phyloP scores from a whole-genome alignment of 2,797 vertebrate genomes.

The Pantherophis alleghaniensis region DNA sequence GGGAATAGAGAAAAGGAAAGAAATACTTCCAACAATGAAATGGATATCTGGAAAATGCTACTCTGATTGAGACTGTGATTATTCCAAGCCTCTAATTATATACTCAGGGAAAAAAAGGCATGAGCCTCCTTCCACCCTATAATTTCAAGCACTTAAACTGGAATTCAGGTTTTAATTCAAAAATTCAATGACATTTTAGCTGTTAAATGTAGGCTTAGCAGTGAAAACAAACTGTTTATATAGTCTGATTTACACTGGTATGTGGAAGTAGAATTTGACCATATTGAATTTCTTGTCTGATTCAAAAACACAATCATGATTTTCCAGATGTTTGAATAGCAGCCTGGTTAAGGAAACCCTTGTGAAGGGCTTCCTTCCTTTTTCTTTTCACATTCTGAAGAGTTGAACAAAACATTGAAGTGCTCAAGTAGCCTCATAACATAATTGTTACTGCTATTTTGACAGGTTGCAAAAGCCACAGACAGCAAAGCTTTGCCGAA shows the following conservation, averaged over 20 bases:
- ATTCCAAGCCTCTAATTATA: constrained; percentile 65
- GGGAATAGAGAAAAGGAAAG: rapidly evolving
- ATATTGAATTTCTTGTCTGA: constrained; percentile 45
- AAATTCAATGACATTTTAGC: constrained; percentile 59
- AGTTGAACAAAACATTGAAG: constrained; percentile 49
- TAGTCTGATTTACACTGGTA: constrained; percentile 34
- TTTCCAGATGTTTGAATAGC: constrained; percentile 40
- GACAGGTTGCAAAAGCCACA: constrained; percentile 61
- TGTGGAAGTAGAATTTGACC: constrained; percentile 43
- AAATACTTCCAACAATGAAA: constrained; percentile 39
- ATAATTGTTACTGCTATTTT: constrained; percentile 62
- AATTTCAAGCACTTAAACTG: constrained; percentile 62
- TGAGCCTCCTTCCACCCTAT: constrained; percentile 50
- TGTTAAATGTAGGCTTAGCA: constrained; percentile 57
- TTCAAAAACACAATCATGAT: constrained; percentile 43
- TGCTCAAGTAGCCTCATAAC: constrained; percentile 35
- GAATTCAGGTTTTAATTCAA: constrained; percentile 65
- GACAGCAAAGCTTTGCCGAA: constrained; percentile 66
- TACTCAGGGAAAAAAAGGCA: constrained; percentile 43
- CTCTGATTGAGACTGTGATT: constrained; percentile 53
- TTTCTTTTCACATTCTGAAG: constrained; percentile 44
- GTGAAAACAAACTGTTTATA: constrained; percentile 43
- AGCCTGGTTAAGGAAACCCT: constrained; percentile 39
- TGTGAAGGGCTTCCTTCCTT: constrained; percentile 26
- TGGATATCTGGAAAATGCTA: constrained; percentile 46